A percentile compares a stretch with the other conserved stretches of the same genome.
These are phyloP conservation scores for Chelonoidis abingdonii DNA, from an alignment of 2,113 vertebrate species.

Conservation along the genomic window DNA sequence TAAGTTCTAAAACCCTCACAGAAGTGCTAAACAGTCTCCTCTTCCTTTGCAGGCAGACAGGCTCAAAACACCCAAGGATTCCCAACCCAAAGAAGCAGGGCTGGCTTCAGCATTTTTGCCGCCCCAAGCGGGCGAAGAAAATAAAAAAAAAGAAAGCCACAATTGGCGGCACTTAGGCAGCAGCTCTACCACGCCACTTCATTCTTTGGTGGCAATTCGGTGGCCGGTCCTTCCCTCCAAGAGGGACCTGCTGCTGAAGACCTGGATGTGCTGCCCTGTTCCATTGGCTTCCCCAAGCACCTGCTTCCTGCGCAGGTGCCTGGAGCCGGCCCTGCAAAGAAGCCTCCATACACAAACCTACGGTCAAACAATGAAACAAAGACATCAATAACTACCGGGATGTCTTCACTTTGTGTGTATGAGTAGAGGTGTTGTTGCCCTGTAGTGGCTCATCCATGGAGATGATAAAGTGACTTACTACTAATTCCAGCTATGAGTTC, in stretches of 20 bases:
- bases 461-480: neutral
- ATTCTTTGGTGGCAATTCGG: no score
- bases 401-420: no score
- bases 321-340: neutral
- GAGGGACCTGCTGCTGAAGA: no score
- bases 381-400: neutral
- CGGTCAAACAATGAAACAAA: neutral
- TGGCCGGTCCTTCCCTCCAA: no score
- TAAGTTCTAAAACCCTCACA: neutral
- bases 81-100: neutral
- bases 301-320: no score
- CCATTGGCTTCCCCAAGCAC: no score
- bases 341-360: neutral
- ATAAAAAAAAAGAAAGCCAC: no score
- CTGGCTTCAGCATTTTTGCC: no score
- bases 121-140: no score
- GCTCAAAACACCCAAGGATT: neutral
- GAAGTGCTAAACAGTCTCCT: neutral
- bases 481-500: neutral
- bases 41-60: neutral
- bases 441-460: neutral
- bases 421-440: neutral
- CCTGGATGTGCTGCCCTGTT: no score
- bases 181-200: no score
- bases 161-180: no score